A percentile compares a stretch with the other conserved stretches of the same genome.
Conservation (phyloP, 1,140 invertebrate species). For the Drosophila saltans region DNA sequence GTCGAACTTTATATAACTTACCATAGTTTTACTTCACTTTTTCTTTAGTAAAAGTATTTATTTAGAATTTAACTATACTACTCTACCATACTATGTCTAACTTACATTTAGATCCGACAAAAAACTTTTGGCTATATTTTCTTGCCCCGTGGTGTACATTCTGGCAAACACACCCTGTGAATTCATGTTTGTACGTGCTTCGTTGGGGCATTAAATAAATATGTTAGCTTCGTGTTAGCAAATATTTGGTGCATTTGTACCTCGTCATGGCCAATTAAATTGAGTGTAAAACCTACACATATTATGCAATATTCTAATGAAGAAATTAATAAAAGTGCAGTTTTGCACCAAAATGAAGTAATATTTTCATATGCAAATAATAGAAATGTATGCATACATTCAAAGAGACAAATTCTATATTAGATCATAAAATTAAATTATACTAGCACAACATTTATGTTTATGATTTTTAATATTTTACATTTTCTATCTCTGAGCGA, state of each 20-base stretch:
- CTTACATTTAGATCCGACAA: too few species aligned
- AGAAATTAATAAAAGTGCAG: background rate
- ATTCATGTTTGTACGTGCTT: slow-evolving; percentile 8
- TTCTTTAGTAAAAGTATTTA: too few species aligned
- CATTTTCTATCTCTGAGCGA: too few species aligned
- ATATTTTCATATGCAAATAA: background rate
- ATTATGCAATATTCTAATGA: slow-evolving; percentile 2
- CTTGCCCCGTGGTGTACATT: slow-evolving; percentile 5
- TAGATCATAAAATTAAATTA: background rate
- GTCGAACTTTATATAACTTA: too few species aligned
- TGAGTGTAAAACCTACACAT: background rate
- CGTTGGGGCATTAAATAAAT: background rate
- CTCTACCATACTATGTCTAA: too few species aligned
- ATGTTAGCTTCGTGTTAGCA: slow-evolving; percentile 41
- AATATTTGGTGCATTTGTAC: slow-evolving; percentile 52
- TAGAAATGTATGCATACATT: background rate
- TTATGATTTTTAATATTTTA: too few species aligned
- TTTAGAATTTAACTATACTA: too few species aligned
- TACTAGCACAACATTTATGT: too few species aligned
- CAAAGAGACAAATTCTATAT: background rate
- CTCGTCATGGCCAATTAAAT: slow-evolving; percentile 4
- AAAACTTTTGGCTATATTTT: background rate
- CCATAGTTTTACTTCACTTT: too few species aligned
- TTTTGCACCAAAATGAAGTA: background rate
- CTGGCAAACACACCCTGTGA: background rate